Percentiles rank a stretch among this genome's conserved stretches.
Evolutionary conservation across 2,797 vertebrate genomes (phyloP).

Genomic region (Nannoperca australis): DNA sequence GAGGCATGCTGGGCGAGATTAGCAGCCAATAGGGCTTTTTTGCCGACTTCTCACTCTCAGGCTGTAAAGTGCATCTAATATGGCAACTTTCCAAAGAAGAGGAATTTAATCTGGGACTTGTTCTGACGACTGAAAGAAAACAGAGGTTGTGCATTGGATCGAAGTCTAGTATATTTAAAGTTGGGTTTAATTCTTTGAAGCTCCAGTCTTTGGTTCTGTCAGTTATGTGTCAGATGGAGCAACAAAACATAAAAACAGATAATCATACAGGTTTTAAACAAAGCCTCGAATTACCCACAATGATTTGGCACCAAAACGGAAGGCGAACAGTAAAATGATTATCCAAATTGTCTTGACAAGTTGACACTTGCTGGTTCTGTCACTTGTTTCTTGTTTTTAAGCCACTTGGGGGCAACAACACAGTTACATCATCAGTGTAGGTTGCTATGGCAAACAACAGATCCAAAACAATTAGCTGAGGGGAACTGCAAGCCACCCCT

Average conservation of each 20-base stretch:
- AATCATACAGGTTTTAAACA: background rate
- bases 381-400: too few species aligned
- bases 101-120: slow-evolving; percentile 25
- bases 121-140: slow-evolving; percentile 38
- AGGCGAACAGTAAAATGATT: too few species aligned
- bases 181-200: too few species aligned
- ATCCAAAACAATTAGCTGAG: too few species aligned
- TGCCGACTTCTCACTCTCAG: slow-evolving; percentile 13
- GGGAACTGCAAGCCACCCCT: too few species aligned
- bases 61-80: slow-evolving; percentile 44
- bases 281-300: background rate
- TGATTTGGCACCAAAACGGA: background rate
- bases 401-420: too few species aligned
- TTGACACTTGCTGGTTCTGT: background rate
- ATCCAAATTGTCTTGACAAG: background rate
- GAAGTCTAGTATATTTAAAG: slow-evolving; percentile 10
- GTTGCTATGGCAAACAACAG: too few species aligned
- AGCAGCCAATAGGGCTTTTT: slow-evolving; percentile 34
- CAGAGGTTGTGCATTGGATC: slow-evolving; percentile 14
- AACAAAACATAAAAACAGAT: too few species aligned
- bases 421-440: too few species aligned
- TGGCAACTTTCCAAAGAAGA: slow-evolving; percentile 30
- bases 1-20: slow-evolving; percentile 38
- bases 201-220: background rate
- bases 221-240: background rate